Evolutionary conservation across 2,888 invertebrate species (phyloP).

Genomic region (Salticus scenicus): DNA sequence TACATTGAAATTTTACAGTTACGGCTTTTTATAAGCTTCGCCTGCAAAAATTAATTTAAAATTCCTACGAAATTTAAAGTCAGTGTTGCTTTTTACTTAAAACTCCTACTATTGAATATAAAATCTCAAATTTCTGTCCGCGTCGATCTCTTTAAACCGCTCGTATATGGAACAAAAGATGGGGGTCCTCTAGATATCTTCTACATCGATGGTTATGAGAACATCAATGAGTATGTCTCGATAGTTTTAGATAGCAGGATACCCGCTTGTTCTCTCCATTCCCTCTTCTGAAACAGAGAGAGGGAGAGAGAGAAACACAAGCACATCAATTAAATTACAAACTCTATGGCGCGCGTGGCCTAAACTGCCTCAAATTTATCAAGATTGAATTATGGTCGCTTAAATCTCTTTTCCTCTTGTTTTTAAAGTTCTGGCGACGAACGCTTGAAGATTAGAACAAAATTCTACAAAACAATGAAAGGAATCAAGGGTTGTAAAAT

Average conservation of each 20-base stretch:
- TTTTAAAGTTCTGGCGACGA: neutral
- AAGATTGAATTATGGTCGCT: conserved; percentile 40
- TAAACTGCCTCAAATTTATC: conserved; percentile 61
- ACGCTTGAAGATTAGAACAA: neutral
- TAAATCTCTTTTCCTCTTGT: conserved; percentile 28
- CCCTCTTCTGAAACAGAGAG: neutral
- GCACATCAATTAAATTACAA: conserved; percentile 62
- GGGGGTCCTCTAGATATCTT: neutral
- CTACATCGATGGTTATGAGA: neutral
- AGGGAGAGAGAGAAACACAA: too few species aligned
- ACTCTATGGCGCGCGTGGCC: conserved; percentile 48
- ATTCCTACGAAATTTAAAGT: too few species aligned
- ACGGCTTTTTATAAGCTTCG: too few species aligned
- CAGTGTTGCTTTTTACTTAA: too few species aligned
- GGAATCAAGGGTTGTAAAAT: too few species aligned
- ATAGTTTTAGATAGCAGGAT: neutral
- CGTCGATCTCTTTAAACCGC: neutral
- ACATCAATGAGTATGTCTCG: neutral
- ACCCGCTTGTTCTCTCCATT: neutral
- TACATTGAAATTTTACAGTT: too few species aligned
- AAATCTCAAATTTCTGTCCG: too few species aligned
- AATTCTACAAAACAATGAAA: too few species aligned
- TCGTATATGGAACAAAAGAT: conserved; percentile 38
- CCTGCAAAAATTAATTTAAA: too few species aligned
- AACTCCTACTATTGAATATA: too few species aligned